phyloP scores from a whole-genome alignment of 2,888 invertebrate species.

The Phymatocera aterrima region DNA sequence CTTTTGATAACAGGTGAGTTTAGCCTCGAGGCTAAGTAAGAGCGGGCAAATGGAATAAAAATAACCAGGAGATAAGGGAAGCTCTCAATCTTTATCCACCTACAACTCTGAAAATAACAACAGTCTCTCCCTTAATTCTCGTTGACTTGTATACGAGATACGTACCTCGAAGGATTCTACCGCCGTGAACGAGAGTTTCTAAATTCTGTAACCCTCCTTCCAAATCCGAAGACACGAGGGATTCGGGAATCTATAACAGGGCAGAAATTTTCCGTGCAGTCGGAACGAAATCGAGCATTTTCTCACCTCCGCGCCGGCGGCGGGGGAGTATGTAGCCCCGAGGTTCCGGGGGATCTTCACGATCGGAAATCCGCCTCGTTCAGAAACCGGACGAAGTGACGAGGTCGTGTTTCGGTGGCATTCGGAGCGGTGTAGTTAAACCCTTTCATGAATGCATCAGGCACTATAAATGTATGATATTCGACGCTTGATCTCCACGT shows the following conservation, averaged over 20 bases:
- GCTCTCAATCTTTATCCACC: neutral
- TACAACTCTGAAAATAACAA: neutral
- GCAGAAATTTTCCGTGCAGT: too few species aligned
- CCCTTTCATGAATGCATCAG: neutral
- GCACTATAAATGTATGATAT: conserved; percentile 18
- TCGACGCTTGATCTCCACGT: neutral
- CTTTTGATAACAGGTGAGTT: conserved; percentile 46
- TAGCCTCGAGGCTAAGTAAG: neutral
- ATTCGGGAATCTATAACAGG: too few species aligned
- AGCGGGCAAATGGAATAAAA: conserved; percentile 3
- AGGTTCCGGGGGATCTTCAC: too few species aligned
- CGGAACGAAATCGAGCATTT: too few species aligned
- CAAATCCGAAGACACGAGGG: too few species aligned
- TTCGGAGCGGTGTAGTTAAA: neutral
- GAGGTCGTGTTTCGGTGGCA: neutral
- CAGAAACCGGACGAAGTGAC: neutral
- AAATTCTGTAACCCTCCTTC: too few species aligned
- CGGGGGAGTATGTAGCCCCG: too few species aligned
- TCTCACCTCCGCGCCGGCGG: too few species aligned
- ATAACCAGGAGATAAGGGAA: conserved; percentile 1
- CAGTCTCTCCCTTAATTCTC: neutral
- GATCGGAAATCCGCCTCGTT: too few species aligned
- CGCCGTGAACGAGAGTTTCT: too few species aligned
- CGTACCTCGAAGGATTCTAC: too few species aligned
- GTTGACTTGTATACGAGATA: too few species aligned